A percentile compares a stretch with the other conserved stretches of the same genome.
These are phyloP conservation scores for Clistopyga incitator DNA, from an alignment of 2,888 invertebrate genomes.

Conservation along the genomic window DNA sequence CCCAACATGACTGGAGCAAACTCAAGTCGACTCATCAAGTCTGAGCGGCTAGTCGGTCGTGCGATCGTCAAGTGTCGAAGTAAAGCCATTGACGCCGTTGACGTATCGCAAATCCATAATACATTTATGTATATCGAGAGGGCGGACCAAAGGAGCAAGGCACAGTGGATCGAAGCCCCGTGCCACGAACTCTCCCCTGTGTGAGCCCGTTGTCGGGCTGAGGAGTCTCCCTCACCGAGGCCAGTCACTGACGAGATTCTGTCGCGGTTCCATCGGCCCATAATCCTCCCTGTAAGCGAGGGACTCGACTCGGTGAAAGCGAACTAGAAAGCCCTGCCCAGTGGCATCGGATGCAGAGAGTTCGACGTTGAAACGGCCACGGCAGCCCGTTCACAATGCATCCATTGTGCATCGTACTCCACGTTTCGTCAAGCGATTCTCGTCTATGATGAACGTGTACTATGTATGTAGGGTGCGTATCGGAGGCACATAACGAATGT, in stretches of 20 bases:
- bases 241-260: constrained; percentile 6
- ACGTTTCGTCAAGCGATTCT: constrained; percentile 53
- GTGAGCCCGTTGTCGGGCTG: constrained; percentile 4
- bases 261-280: constrained; percentile 8
- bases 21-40: neutral
- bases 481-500: neutral
- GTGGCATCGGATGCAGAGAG: constrained; percentile 4
- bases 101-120: constrained; percentile 38
- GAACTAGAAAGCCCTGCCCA: neutral
- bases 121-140: constrained; percentile 50
- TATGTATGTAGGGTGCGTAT: constrained; percentile 22
- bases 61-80: neutral
- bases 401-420: constrained; percentile 46
- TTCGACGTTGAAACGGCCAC: constrained; percentile 54
- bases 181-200: neutral
- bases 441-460: constrained; percentile 19
- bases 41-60: constrained; percentile 14
- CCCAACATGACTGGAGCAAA: neutral
- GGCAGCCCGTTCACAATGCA: constrained; percentile 50
- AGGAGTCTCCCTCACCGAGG: neutral
- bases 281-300: constrained; percentile 9
- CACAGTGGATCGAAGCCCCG: neutral
- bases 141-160: neutral
- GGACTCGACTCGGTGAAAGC: neutral
- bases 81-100: constrained; percentile 33